phyloP scores from a whole-genome alignment of 2,888 invertebrate species.

The Taenaris catops region DNA sequence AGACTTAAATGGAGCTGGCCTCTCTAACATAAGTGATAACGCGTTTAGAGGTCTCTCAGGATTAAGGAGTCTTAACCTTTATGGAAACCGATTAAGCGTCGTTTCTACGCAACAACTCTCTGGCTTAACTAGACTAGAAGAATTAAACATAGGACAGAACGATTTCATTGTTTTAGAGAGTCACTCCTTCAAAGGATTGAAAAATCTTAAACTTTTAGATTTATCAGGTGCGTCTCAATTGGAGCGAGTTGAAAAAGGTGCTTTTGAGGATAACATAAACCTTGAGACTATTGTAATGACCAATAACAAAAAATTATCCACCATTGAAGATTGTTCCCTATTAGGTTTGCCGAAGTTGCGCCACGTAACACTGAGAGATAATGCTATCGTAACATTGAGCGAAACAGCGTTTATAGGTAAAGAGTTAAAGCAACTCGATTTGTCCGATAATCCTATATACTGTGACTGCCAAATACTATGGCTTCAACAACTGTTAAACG shows the following conservation, averaged over 20 bases:
- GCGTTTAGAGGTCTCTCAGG: slow-evolving; percentile 88
- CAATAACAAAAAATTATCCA: slow-evolving; percentile 87
- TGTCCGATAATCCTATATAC: slow-evolving; percentile 90
- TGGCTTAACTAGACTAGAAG: slow-evolving; percentile 86
- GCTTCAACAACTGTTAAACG: slow-evolving; percentile 86
- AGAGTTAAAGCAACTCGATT: slow-evolving; percentile 86
- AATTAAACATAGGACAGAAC: slow-evolving; percentile 90
- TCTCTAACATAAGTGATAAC: slow-evolving; percentile 87
- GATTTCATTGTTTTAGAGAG: slow-evolving; percentile 85
- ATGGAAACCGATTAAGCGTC: slow-evolving; percentile 87
- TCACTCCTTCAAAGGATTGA: slow-evolving; percentile 88
- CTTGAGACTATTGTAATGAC: slow-evolving; percentile 87
- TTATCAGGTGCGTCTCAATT: slow-evolving; percentile 88
- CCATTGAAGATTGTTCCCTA: slow-evolving; percentile 87
- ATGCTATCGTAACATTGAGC: slow-evolving; percentile 86
- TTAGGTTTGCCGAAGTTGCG: slow-evolving; percentile 89
- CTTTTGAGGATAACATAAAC: slow-evolving; percentile 89
- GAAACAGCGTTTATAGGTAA: slow-evolving; percentile 90
- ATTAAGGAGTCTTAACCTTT: slow-evolving; percentile 87
- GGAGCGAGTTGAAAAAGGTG: slow-evolving; percentile 86
- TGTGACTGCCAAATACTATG: slow-evolving; percentile 91
- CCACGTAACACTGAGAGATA: slow-evolving; percentile 88
- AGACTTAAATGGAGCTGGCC: slow-evolving; percentile 89
- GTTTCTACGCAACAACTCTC: slow-evolving; percentile 89
- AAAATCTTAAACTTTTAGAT: slow-evolving; percentile 87